These are phyloP conservation scores for Lordiphosa fenestrarum DNA, from an alignment of 2,888 invertebrate species.

Conservation along the genomic window DNA sequence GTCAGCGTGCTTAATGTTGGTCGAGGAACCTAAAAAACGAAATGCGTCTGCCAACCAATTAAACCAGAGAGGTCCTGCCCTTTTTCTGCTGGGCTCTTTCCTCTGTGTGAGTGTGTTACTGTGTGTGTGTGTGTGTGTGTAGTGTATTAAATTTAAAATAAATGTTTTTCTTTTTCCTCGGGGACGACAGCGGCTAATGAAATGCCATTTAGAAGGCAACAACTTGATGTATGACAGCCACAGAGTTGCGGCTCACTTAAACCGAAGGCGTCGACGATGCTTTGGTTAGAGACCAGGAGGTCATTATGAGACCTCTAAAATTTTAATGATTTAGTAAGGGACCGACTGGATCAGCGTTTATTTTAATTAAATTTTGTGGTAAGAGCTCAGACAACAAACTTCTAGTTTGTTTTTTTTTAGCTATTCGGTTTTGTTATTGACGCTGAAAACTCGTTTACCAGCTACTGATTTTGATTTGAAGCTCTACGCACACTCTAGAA, in stretches of 20 bases:
- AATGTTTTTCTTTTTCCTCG: conserved; percentile 55
- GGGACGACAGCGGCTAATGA: conserved; percentile 49
- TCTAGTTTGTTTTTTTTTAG: no score
- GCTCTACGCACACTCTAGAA: no score
- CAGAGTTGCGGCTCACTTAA: conserved; percentile 35
- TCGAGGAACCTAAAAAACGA: conserved; percentile 28
- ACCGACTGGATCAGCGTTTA: no score
- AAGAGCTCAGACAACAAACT: no score
- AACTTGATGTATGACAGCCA: conserved; percentile 55
- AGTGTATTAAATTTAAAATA: conserved; percentile 68
- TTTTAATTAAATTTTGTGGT: no score
- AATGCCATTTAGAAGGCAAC: conserved; percentile 51
- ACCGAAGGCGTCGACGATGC: no score
- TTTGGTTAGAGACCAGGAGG: no score
- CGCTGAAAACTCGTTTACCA: no score
- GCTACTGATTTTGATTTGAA: no score
- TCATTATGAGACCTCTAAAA: no score
- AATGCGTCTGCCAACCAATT: conserved; percentile 48
- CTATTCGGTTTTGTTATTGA: no score
- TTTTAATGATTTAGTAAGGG: no score
- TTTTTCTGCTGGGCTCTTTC: conserved; percentile 5
- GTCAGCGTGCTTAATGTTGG: conserved; percentile 26
- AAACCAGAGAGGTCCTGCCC: conserved; percentile 35
- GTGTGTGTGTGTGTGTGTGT: conserved; percentile 29
- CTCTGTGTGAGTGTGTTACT: conserved; percentile 18